A percentile compares a stretch with the other conserved stretches of the same genome.
Conservation (phyloP, 2,888 invertebrate species). For the Tachina fera region DNA sequence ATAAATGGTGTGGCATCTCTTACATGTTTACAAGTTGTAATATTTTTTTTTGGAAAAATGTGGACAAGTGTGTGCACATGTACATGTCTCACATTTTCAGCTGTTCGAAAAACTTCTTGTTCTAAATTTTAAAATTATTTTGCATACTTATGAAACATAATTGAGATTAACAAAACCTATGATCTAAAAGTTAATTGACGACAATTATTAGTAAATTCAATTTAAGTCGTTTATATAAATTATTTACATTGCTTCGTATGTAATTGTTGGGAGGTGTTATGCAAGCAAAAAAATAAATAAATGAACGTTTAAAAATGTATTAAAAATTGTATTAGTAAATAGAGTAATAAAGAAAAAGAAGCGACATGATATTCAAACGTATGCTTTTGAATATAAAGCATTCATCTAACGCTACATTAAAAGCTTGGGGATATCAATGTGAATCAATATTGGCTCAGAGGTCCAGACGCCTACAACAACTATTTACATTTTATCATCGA, state of each 20-base stretch:
- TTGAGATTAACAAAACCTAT: not conserved
- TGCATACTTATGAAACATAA: not conserved
- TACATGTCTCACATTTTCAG: conserved; percentile 41
- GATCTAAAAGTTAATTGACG: not conserved
- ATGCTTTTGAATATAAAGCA: conserved; percentile 81
- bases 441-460: conserved; percentile 86
- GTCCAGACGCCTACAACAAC: conserved; percentile 86
- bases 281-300: conserved; percentile 50
- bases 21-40: not conserved
- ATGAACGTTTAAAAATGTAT: conserved; percentile 18
- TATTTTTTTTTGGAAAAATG: conserved; percentile 41
- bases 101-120: conserved; percentile 1
- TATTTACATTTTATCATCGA: conserved; percentile 86
- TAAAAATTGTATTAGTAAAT: not conserved
- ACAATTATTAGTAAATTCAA: conserved; percentile 9
- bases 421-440: conserved; percentile 84
- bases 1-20: conserved; percentile 34
- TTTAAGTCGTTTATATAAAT: conserved; percentile 8
- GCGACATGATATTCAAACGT: conserved; percentile 74
- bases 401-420: conserved; percentile 84
- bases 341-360: not conserved
- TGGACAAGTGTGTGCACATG: conserved; percentile 5
- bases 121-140: conserved; percentile 30
- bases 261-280: conserved; percentile 40
- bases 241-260: not conserved